Evolutionary conservation across 2,113 vertebrate species (phyloP).

Genomic region (Sakesphorus luctuosus): DNA sequence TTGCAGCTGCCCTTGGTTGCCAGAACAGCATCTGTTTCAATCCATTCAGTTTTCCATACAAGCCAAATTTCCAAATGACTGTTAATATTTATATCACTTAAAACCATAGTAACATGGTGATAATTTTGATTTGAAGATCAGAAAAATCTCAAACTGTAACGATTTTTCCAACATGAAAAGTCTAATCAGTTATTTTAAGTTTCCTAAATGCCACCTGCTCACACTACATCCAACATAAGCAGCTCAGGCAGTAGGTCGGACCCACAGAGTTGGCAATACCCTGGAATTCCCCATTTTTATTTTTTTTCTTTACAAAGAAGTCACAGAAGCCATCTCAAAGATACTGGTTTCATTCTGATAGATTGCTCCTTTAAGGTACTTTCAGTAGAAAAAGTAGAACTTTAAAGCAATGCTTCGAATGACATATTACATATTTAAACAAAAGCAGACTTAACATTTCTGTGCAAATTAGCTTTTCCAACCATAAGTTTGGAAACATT

Average conservation of each 20-base stretch:
- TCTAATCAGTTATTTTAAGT: neutral
- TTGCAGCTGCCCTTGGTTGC: neutral
- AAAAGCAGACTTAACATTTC: neutral
- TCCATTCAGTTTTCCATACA: neutral
- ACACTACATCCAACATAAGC: neutral
- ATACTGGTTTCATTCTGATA: neutral
- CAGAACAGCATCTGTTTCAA: neutral
- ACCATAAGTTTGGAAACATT: neutral
- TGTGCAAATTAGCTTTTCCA: constrained; percentile 37
- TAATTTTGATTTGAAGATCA: neutral
- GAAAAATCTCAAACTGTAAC: neutral
- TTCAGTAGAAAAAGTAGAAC: neutral
- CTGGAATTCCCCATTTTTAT: neutral
- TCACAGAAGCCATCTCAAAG: neutral
- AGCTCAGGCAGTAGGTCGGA: neutral
- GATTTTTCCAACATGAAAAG: neutral
- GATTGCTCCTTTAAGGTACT: neutral
- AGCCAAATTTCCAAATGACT: neutral
- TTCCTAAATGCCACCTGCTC: neutral
- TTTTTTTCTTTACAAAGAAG: neutral
- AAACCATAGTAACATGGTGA: neutral
- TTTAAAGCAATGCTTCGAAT: neutral
- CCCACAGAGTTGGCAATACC: neutral
- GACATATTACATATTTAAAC: neutral
- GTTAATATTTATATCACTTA: neutral